These are phyloP conservation scores for Procambarus clarkii DNA, from an alignment of 1,140 invertebrate genomes.

Conservation along the genomic window DNA sequence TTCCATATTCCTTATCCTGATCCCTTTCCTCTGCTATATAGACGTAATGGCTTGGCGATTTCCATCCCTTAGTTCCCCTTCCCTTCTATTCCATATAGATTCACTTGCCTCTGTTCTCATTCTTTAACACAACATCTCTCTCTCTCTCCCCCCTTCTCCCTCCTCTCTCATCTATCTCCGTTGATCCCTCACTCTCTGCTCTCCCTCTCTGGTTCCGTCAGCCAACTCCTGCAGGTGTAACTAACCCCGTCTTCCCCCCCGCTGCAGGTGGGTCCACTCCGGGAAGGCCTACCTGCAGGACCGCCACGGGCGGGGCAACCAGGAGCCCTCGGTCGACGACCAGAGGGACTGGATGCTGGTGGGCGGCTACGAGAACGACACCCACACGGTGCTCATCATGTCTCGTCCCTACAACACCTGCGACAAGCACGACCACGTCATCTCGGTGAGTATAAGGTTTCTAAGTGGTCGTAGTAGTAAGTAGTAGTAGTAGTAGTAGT, in stretches of 20 bases:
- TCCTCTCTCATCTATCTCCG: not conserved
- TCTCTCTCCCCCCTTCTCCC: not conserved
- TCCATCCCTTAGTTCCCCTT: too few species aligned
- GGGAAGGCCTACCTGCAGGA: constrained; percentile 73
- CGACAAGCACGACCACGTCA: constrained; percentile 72
- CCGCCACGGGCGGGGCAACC: constrained; percentile 72
- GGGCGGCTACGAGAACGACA: constrained; percentile 73
- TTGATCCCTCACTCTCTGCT: not conserved
- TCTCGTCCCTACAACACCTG: constrained; percentile 73
- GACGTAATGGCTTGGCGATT: too few species aligned
- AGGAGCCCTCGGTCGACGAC: constrained; percentile 72
- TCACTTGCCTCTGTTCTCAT: not conserved
- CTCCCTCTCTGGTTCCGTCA: too few species aligned
- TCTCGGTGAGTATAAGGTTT: constrained; percentile 59
- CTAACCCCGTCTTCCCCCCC: too few species aligned
- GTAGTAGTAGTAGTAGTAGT: too few species aligned
- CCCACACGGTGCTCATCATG: constrained; percentile 73
- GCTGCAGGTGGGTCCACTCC: constrained; percentile 70
- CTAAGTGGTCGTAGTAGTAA: too few species aligned
- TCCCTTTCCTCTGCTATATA: too few species aligned
- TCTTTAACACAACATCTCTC: not conserved
- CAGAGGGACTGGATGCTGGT: constrained; percentile 73
- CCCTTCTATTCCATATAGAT: too few species aligned
- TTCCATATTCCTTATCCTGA: too few species aligned
- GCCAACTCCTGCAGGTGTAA: too few species aligned